These are phyloP conservation scores for Stictonetta naevosa DNA, from an alignment of 2,113 vertebrate species.

Conservation along the genomic window DNA sequence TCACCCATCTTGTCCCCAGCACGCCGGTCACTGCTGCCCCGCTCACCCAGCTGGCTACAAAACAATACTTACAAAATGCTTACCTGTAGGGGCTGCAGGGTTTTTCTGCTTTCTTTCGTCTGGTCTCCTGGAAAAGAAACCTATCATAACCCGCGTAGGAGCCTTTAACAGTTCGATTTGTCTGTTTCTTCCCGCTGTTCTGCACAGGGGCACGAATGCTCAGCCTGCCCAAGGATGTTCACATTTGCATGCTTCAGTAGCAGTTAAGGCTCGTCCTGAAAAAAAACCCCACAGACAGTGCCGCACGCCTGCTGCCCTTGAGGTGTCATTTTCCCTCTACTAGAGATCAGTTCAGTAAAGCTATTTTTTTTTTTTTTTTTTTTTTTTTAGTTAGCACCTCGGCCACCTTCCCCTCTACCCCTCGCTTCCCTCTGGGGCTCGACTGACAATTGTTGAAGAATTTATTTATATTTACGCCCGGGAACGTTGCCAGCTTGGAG, in stretches of 20 bases:
- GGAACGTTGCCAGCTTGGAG: neutral
- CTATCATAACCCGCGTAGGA: fast-evolving
- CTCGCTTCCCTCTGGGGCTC: neutral
- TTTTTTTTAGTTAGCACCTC: neutral
- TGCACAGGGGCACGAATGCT: neutral
- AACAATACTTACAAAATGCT: neutral
- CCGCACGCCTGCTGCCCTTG: neutral
- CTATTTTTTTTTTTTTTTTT: too few species aligned
- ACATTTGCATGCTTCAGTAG: neutral
- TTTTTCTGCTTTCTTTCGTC: neutral
- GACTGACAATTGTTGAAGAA: neutral
- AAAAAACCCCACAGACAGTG: neutral
- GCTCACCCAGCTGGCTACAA: neutral
- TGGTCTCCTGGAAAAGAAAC: neutral
- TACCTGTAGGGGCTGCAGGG: too few species aligned
- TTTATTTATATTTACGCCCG: neutral
- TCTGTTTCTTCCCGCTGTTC: neutral
- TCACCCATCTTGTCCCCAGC: neutral
- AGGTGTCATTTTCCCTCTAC: neutral
- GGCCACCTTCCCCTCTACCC: neutral
- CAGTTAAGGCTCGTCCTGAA: neutral
- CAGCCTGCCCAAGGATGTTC: neutral
- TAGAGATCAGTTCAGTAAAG: neutral
- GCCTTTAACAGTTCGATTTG: neutral
- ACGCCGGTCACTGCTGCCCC: fast-evolving